Conservation (phyloP, 2,797 vertebrate genomes). For the Gorsachius magnificus region DNA sequence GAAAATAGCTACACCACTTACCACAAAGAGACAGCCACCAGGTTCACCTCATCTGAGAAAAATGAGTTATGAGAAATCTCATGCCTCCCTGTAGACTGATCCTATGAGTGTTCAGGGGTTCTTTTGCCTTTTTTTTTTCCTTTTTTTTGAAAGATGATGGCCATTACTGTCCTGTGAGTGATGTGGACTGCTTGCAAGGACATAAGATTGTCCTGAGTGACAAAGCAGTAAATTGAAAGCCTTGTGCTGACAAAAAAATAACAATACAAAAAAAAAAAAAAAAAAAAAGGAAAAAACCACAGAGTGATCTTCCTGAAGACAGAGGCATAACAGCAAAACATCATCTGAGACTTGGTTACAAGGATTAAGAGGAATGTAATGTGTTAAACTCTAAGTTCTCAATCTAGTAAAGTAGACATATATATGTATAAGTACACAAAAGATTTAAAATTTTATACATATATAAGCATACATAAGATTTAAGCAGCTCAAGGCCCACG, state of each 20-base stretch:
- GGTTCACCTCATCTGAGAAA: neutral
- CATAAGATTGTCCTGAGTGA: neutral
- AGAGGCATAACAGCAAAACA: neutral
- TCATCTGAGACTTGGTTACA: neutral
- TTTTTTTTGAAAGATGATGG: neutral
- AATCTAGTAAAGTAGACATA: neutral
- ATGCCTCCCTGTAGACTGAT: fast-evolving
- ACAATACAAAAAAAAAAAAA: neutral
- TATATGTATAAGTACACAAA: too few species aligned
- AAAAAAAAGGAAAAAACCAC: neutral
- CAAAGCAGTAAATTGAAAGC: neutral
- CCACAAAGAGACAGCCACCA: neutral
- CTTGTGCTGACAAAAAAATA: neutral
- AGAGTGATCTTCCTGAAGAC: neutral
- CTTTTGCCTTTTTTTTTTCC: too few species aligned
- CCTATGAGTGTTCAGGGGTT: fast-evolving
- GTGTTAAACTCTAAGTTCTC: neutral
- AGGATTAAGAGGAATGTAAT: neutral
- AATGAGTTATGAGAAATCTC: neutral
- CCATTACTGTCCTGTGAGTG: neutral
- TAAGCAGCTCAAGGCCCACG: neutral
- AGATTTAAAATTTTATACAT: too few species aligned
- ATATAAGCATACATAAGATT: neutral
- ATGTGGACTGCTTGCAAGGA: neutral
- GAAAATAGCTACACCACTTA: fast-evolving